phyloP scores from a whole-genome alignment of 1,140 invertebrate species.

The Polypedilum pembai region DNA sequence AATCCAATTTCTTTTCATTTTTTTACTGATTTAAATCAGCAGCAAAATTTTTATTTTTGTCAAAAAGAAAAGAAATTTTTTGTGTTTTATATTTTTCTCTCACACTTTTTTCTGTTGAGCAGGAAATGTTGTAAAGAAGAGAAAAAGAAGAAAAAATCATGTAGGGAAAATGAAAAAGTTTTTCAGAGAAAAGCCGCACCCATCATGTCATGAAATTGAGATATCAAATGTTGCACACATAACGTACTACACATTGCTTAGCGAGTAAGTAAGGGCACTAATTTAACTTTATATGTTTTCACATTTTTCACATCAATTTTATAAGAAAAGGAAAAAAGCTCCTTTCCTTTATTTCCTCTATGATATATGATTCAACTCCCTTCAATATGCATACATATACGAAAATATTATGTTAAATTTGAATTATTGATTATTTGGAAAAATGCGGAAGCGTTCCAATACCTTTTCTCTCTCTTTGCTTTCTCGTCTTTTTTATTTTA shows the following conservation, averaged over 20 bases:
- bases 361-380: neutral
- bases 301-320: neutral
- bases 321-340: neutral
- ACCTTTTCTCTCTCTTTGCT: neutral
- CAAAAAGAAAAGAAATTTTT: neutral
- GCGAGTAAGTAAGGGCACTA: neutral
- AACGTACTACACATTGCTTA: neutral
- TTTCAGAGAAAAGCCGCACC: neutral
- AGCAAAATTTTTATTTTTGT: neutral
- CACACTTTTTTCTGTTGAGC: neutral
- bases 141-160: neutral
- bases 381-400: neutral
- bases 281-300: neutral
- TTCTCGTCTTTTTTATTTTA: neutral
- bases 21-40: neutral
- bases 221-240: neutral
- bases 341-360: neutral
- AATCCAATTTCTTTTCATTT: constrained; percentile 7
- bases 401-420: neutral
- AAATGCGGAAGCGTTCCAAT: constrained; percentile 22
- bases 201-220: constrained; percentile 5
- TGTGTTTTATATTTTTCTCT: neutral
- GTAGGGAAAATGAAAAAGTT: neutral
- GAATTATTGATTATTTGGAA: constrained; percentile 17
- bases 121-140: constrained; percentile 6